Base-by-base conservation (phyloP, 2,888 invertebrate species). In the Megaustenia siamemsis region DNA sequence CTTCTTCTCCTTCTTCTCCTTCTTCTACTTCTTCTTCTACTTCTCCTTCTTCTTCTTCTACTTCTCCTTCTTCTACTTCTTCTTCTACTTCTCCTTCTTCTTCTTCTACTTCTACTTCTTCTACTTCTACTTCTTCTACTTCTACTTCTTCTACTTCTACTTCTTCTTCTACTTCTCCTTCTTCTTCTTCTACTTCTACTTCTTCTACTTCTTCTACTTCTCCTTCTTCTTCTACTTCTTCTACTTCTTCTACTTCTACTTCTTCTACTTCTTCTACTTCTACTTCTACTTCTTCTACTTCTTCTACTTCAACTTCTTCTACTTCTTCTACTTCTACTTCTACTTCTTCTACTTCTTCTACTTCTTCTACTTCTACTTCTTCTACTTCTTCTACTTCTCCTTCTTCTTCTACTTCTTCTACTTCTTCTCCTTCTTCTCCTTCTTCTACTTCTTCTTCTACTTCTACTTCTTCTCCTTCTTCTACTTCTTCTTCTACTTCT, bases 311-410 rank as follows among this genome's bases (percentile, higher is more conserved):
- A 66, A 79, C 66, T 79, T 43, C 79, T 79, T 66, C 79, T 79
- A 66, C 79, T 60, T 66, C 79, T 79, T 66, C 79, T 66, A 79
- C 79, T 79, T 66, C 79, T 79, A 79, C 79, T 63, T 66, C 79
- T 38, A 79, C 79, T 79, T 66, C 79, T 79, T n/a, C 79, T 63
- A 60, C 78, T 78, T 38, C 78, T 78, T 21, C 78, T 60, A 60
- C 63, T 78, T 38, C 78, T 40, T 12, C 76, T 45, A n/a, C 76
- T 12, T 40, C 76, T 12, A 18, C 43, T 45, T 45, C 76, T 45
- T 40, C 76, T 45, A 45, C 76, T 45, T 45, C 76, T 45, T 45
- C 76, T 45, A 15, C 53, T 15, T 53, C 53, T 15, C 21, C 53
- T 15, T 53, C 53, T 0, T 53, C 53, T 32, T 38, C 10, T 35